phyloP scores from a whole-genome alignment of 2,113 vertebrate genomes.

The Nanger granti region DNA sequence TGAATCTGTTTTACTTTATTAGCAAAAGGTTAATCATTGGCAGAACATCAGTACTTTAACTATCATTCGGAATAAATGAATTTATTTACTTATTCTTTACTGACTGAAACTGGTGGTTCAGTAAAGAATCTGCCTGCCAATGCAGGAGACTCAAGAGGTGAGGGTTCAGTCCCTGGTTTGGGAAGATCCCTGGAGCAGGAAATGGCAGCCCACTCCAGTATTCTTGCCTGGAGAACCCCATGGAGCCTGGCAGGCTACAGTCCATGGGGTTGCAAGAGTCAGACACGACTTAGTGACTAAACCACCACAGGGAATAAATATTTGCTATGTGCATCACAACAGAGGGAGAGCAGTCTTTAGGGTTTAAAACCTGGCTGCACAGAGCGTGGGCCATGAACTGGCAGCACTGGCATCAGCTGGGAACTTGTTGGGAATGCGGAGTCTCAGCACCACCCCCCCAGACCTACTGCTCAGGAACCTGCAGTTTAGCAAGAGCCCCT shows the following conservation, averaged over 20 bases:
- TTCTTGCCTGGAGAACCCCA: neutral
- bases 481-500: too few relatives aligned
- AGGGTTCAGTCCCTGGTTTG: neutral
- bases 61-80: neutral
- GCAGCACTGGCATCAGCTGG: neutral
- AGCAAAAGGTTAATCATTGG: neutral
- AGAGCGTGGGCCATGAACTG: neutral
- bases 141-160: neutral
- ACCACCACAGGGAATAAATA: neutral
- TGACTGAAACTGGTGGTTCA: neutral
- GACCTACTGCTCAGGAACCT: neutral
- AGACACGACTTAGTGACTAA: neutral
- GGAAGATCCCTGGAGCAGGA: neutral
- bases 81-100: neutral
- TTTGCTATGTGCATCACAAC: fast-evolving
- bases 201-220: neutral
- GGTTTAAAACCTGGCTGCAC: neutral
- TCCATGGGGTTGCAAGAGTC: neutral
- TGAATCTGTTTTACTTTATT: neutral
- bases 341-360: fast-evolving
- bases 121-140: neutral
- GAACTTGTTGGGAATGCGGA: neutral
- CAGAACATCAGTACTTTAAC: neutral
- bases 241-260: neutral
- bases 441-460: fast-evolving